Evolutionary conservation across 2,113 vertebrate genomes (phyloP), one percentile per base, ranked within the genome.

Genomic region (Gasterosteus nipponicus): DNA sequence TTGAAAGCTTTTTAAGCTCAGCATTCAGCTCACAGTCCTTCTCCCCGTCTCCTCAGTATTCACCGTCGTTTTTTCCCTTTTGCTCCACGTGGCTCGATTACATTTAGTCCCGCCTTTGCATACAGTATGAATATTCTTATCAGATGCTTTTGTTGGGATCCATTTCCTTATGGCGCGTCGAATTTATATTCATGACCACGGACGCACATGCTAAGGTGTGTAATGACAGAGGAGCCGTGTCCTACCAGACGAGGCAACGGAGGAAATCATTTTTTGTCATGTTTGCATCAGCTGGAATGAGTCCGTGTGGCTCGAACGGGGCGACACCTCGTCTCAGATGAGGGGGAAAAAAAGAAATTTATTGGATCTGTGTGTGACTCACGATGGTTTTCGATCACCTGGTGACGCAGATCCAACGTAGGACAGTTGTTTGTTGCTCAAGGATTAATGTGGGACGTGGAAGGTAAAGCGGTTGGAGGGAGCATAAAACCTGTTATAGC

Each of bases 61-160:
- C 71, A 69, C 74, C 83, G 63, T 83, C 79, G 69, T 80, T 80
- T 81, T 73, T 69, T 84, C 62, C 74, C 69, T 65, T 72, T 62
- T 81, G 66, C 73, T 56, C 72, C 67, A 35, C 42, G 46, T 74
- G 42, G 38, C 72, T 83, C 75, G 78, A 68, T 84, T 85, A 85
- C 80, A 87, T 86, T 86, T 80, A 80, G 83, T 87, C 84, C 77
- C 73, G 69, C 46, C 86, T 72, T 35, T 41, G 54, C 59, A 68
- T 86, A 86, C 78, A 80, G 80, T 78, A 76, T 80, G 77, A 87
- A 87, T 87, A 84, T 85, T 80, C 82, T 69, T 84, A 82, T 89
- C 73, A 82, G 67, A 56, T n/a, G 65, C 59, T 62, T 46, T 71
- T 80, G 74, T 67, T 41, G 64, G 60, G 72, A 73, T 15, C 33